phyloP scores from a whole-genome alignment of 2,888 invertebrate species.

The Phortica okadai region DNA sequence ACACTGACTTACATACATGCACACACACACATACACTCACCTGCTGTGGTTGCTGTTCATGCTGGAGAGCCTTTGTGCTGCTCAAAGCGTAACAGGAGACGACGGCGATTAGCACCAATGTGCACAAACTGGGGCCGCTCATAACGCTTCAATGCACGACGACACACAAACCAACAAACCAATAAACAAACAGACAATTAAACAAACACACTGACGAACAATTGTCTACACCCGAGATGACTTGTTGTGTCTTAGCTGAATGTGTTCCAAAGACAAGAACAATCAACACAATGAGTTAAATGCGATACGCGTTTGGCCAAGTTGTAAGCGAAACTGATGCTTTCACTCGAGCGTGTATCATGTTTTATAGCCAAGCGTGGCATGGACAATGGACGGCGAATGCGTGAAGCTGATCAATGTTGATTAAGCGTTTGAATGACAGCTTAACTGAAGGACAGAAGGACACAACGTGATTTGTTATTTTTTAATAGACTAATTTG shows the following conservation, averaged over 20 bases:
- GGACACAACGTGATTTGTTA: slow-evolving; percentile 68
- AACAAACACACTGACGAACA: not conserved
- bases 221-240: not conserved
- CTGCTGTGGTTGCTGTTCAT: slow-evolving; percentile 59
- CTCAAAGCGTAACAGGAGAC: slow-evolving; percentile 63
- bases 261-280: not conserved
- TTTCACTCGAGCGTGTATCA: not conserved
- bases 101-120: slow-evolving; percentile 64
- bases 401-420: slow-evolving; percentile 17
- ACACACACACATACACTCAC: slow-evolving; percentile 54
- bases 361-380: slow-evolving; percentile 61
- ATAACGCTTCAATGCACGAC: slow-evolving; percentile 47
- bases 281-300: not conserved
- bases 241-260: not conserved
- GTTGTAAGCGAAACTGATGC: slow-evolving; percentile 57
- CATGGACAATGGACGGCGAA: not conserved
- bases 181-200: slow-evolving; percentile 7
- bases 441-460: slow-evolving; percentile 34
- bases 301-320: slow-evolving; percentile 30
- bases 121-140: slow-evolving; percentile 65
- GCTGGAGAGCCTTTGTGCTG: slow-evolving; percentile 47
- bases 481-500: slow-evolving; percentile 44
- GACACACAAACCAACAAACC: slow-evolving; percentile 7
- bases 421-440: slow-evolving; percentile 63
- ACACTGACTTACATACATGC: not conserved